These are phyloP conservation scores for Lycia hirtaria DNA, from an alignment of 2,888 invertebrate genomes.

Conservation along the genomic window DNA sequence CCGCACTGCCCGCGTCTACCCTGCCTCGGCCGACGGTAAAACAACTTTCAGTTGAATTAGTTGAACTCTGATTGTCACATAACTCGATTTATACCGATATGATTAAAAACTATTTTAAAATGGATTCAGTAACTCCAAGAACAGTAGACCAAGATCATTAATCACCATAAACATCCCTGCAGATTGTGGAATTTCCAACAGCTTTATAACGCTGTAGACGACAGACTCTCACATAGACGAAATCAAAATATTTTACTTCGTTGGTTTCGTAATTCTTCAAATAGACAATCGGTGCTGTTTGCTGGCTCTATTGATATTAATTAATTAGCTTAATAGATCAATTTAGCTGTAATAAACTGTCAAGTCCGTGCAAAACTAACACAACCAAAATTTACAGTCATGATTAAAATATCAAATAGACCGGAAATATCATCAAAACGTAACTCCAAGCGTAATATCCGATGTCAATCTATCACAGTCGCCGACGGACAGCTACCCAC, in stretches of 20 bases:
- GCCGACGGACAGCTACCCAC: constrained; percentile 10
- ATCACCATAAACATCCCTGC: too few relatives aligned
- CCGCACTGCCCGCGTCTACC: constrained; percentile 10
- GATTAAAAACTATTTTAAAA: background rate
- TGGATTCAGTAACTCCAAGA: background rate
- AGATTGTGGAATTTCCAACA: too few relatives aligned
- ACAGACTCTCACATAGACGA: too few relatives aligned
- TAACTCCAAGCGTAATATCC: too few relatives aligned
- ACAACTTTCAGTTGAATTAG: constrained; percentile 73
- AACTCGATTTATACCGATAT: constrained; percentile 19
- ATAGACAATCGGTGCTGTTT: too few relatives aligned
- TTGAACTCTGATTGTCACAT: constrained; percentile 56
- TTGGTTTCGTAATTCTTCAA: too few relatives aligned
- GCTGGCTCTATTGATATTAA: too few relatives aligned
- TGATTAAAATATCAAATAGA: background rate
- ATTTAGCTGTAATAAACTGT: background rate
- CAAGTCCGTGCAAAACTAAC: background rate
- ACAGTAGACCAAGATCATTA: too few relatives aligned
- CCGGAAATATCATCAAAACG: background rate
- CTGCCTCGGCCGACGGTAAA: constrained; percentile 53
- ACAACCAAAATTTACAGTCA: background rate
- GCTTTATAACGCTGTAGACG: too few relatives aligned
- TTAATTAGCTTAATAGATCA: too few relatives aligned
- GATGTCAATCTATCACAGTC: constrained; percentile 4
- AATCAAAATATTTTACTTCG: too few relatives aligned